A percentile compares a stretch with the other conserved stretches of the same genome.
These are phyloP conservation scores for Opisthograptis luteolata DNA, from an alignment of 2,888 invertebrate genomes.

Conservation along the genomic window DNA sequence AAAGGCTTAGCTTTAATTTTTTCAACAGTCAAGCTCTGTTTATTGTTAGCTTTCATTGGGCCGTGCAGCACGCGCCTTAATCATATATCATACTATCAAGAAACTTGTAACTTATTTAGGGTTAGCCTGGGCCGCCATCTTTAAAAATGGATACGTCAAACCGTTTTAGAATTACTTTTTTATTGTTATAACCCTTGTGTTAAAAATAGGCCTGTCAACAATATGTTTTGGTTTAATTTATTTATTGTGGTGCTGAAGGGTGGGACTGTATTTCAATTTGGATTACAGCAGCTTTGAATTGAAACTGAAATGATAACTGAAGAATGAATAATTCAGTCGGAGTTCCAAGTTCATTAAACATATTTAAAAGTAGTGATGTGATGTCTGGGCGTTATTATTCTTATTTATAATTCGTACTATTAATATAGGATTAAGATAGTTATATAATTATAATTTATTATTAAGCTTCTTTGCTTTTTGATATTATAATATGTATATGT, in stretches of 20 bases:
- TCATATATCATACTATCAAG: constrained; percentile 58
- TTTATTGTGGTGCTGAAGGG: constrained; percentile 31
- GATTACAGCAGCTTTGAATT: constrained; percentile 1
- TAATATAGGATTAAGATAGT: too few species aligned
- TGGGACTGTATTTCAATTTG: constrained; percentile 16
- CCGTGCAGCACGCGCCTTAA: constrained; percentile 66
- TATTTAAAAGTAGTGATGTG: too few species aligned
- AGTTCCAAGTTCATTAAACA: too few species aligned
- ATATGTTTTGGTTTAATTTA: constrained; percentile 41
- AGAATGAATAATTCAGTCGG: too few species aligned
- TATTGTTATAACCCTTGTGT: constrained; percentile 59
- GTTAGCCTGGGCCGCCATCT: constrained; percentile 56
- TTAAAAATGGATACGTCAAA: constrained; percentile 71
- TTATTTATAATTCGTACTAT: too few species aligned
- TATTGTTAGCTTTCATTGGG: constrained; percentile 63
- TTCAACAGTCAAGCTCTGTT: constrained; percentile 53
- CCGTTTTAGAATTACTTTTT: constrained; percentile 61
- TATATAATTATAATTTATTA: too few species aligned
- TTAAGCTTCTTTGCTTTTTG: too few species aligned
- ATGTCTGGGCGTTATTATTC: too few species aligned
- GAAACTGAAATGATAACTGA: too few species aligned
- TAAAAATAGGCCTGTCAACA: constrained; percentile 74
- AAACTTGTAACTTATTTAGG: background rate
- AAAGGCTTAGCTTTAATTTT: constrained; percentile 43
- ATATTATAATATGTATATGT: too few species aligned